phyloP scores from a whole-genome alignment of 1,140 invertebrate species.

The Aporrectodea caliginosa region DNA sequence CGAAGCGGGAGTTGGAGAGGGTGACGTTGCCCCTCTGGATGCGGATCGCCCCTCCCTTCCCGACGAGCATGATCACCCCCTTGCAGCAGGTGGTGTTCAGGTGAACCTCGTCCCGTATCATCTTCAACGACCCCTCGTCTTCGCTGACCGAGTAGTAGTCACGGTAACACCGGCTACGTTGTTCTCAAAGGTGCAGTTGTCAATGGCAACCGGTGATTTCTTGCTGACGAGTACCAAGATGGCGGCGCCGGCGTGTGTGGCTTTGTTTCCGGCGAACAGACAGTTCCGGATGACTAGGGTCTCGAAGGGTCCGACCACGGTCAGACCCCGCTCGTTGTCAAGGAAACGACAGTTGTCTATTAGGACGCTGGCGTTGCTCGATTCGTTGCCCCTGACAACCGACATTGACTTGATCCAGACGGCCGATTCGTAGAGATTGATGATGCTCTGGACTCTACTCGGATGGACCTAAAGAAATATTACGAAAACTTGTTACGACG shows the following conservation, averaged over 20 bases:
- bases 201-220: background rate
- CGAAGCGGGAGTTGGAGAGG: conserved; percentile 15
- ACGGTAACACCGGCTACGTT: conserved; percentile 26
- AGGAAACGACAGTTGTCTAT: conserved; percentile 18
- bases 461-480: no score
- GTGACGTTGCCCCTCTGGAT: conserved; percentile 18
- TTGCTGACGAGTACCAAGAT: conserved; percentile 20
- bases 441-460: conserved; percentile 19
- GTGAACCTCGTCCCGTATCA: conserved; percentile 18
- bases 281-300: conserved; percentile 8
- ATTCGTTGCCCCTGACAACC: background rate
- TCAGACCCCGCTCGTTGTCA: conserved; percentile 29
- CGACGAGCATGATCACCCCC: conserved; percentile 27
- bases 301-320: conserved; percentile 18
- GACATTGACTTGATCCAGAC: conserved; percentile 19
- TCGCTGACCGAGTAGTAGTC: conserved; percentile 10
- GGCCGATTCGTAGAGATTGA: conserved; percentile 28
- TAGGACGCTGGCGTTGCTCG: background rate
- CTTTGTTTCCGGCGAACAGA: conserved; percentile 18
- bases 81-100: conserved; percentile 30
- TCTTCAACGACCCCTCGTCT: background rate
- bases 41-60: conserved; percentile 27
- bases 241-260: conserved; percentile 26
- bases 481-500: no score
- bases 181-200: conserved; percentile 15